Conservation (phyloP, 2,797 vertebrate genomes). For the Lateolabrax maculatus region DNA sequence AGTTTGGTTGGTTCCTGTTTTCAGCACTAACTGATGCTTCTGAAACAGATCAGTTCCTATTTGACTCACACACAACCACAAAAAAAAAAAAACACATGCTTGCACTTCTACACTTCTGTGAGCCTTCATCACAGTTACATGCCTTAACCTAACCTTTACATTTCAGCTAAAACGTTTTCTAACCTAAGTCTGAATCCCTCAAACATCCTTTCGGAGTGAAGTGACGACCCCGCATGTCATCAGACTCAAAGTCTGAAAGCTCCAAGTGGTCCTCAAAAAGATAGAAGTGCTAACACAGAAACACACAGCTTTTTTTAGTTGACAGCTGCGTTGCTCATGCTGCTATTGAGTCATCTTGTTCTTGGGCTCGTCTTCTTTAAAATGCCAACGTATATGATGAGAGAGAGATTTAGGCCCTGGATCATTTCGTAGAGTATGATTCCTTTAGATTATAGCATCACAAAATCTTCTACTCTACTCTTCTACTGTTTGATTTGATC, state of each 20-base stretch:
- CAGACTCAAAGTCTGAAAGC: neutral
- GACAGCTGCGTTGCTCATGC: slow-evolving; percentile 11
- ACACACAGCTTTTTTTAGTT: neutral
- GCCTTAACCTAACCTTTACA: neutral
- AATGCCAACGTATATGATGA: neutral
- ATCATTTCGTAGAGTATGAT: neutral
- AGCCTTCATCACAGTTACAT: neutral
- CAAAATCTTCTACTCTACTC: no score
- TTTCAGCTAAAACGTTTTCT: fast-evolving
- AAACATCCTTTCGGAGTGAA: neutral
- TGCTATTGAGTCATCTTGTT: neutral
- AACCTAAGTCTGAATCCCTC: neutral
- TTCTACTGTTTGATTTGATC: no score
- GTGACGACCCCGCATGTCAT: neutral
- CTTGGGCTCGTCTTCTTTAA: neutral
- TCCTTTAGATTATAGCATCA: neutral
- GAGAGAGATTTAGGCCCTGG: fast-evolving
- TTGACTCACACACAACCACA: slow-evolving; percentile 49
- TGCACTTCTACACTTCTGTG: neutral
- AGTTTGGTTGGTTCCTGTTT: slow-evolving; percentile 70
- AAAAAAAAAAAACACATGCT: slow-evolving; percentile 2
- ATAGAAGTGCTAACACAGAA: neutral
- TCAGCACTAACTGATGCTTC: slow-evolving; percentile 29
- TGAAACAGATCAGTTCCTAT: slow-evolving; percentile 70
- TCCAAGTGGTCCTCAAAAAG: slow-evolving; percentile 18